Percentiles rank a stretch among this genome's conserved stretches.
Evolutionary conservation across 2,797 vertebrate genomes (phyloP).

Genomic region (Mus minutoides): DNA sequence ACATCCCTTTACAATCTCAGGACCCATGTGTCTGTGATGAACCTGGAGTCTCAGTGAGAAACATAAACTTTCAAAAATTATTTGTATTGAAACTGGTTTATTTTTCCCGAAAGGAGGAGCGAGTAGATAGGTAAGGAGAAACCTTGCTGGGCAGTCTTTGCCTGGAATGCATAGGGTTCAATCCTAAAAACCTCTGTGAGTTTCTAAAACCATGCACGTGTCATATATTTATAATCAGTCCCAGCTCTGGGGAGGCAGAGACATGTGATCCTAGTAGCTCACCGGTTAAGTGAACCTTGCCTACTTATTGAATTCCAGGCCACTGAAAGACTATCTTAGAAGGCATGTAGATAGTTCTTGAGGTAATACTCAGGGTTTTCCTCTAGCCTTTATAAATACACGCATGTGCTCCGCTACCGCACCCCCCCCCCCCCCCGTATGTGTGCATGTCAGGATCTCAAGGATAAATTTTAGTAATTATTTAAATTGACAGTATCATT

Average conservation of each 20-base stretch:
- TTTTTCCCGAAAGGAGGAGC: background rate
- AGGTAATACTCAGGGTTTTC: background rate
- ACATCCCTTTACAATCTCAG: background rate
- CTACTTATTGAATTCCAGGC: background rate
- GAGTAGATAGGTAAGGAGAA: background rate
- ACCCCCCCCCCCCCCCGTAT: no score
- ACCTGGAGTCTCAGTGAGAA: background rate
- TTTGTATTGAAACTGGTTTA: background rate
- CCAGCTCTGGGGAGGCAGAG: background rate
- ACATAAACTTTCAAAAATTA: background rate
- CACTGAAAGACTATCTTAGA: background rate
- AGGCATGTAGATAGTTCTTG: background rate
- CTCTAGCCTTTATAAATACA: no score
- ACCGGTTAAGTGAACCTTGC: no score
- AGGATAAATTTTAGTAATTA: background rate
- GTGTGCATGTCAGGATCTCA: background rate
- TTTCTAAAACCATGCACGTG: background rate
- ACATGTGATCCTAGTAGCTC: background rate
- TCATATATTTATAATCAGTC: background rate
- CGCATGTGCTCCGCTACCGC: no score
- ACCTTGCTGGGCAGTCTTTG: background rate
- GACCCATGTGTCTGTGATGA: background rate
- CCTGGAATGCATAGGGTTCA: background rate
- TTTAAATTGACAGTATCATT: background rate
- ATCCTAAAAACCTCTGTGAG: background rate